Evolutionary conservation across 2,113 vertebrate genomes (phyloP).

Genomic region (Tringa solitaria): DNA sequence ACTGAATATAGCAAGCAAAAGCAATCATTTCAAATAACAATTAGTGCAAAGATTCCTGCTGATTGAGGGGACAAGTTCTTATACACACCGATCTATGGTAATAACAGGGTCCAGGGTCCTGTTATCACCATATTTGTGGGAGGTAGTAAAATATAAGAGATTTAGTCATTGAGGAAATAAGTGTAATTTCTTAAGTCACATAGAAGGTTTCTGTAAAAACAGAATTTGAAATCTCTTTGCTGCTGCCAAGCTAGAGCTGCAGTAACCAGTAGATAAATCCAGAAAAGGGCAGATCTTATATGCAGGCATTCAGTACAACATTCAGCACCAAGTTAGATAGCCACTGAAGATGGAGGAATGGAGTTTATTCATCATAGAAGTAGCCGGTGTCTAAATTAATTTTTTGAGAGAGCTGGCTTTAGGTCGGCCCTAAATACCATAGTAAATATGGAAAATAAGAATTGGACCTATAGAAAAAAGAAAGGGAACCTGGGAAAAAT

Average conservation of each 20-base stretch:
- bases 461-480: not conserved
- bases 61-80: not conserved
- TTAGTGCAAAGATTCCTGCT: not conserved
- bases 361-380: not conserved
- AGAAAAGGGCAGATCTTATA: not conserved
- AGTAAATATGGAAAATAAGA: not conserved
- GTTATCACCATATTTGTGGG: not conserved
- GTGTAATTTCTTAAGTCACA: not conserved
- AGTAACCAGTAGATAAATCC: not conserved
- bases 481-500: not conserved
- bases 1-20: not conserved
- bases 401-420: not conserved
- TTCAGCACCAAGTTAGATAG: not conserved
- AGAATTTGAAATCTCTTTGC: not conserved
- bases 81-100: not conserved
- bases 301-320: not conserved
- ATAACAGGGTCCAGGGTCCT: not conserved
- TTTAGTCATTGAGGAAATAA: not conserved
- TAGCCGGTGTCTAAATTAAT: not conserved
- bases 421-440: not conserved
- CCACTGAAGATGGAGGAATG: not conserved
- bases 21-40: not conserved
- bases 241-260: not conserved
- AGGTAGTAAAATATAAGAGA: not conserved
- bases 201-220: not conserved